Percentiles rank a stretch among this genome's conserved stretches.
Evolutionary conservation across 2,888 invertebrate species (phyloP).

Genomic region (Furcula furcula): DNA sequence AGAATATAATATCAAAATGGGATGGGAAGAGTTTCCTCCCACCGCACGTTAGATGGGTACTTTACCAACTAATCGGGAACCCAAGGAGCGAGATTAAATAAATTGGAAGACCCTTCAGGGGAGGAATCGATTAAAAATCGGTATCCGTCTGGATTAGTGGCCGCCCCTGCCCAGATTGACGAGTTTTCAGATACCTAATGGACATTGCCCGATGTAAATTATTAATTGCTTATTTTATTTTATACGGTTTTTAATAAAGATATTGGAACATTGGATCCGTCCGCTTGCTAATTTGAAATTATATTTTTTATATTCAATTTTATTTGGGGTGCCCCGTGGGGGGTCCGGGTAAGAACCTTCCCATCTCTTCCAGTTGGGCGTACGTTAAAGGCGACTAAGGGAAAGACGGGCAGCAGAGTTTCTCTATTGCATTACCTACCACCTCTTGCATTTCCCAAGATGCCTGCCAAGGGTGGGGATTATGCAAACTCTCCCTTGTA

Average conservation of each 20-base stretch:
- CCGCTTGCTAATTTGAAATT: conserved; percentile 1
- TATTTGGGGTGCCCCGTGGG: too few relatives aligned
- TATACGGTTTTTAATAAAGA: conserved; percentile 3
- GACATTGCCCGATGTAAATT: conserved; percentile 24
- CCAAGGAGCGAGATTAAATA: conserved; percentile 27
- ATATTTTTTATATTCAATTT: too few relatives aligned
- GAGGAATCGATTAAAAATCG: conserved; percentile 33
- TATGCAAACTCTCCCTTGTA: too few relatives aligned
- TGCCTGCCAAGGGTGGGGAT: too few relatives aligned
- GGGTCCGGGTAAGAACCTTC: too few relatives aligned
- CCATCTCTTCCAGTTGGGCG: too few relatives aligned
- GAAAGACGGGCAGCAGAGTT: too few relatives aligned
- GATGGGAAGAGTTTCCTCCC: not conserved
- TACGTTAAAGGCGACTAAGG: too few relatives aligned
- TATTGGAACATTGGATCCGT: not conserved
- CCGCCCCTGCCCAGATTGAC: conserved; percentile 28
- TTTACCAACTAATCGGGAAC: conserved; percentile 20
- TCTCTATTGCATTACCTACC: too few relatives aligned
- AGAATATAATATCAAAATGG: not conserved
- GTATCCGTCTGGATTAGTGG: conserved; percentile 27
- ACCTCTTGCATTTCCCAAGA: too few relatives aligned
- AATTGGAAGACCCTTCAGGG: conserved; percentile 24
- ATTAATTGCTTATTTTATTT: conserved; percentile 19
- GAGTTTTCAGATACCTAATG: conserved; percentile 16
- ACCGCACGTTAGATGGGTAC: conserved; percentile 8